Conservation (phyloP, 1,140 invertebrate species). For the Rhyzopertha dominica region DNA sequence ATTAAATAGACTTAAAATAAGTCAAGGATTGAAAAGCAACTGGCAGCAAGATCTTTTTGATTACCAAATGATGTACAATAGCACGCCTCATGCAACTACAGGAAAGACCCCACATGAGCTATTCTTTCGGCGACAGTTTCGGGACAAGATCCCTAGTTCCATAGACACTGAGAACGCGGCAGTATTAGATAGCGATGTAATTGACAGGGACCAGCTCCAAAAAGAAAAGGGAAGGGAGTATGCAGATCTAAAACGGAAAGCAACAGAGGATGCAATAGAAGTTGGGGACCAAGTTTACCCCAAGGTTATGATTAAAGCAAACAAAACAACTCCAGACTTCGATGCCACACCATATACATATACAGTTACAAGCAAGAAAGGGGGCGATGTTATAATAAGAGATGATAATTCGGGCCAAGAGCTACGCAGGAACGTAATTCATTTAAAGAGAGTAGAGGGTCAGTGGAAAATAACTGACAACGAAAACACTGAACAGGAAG, state of each 20-base stretch:
- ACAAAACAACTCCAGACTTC: slow-evolving; percentile 12
- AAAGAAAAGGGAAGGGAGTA: background rate
- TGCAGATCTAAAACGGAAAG: background rate
- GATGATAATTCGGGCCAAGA: slow-evolving; percentile 5
- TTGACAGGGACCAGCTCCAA: background rate
- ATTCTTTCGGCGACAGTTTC: slow-evolving; percentile 19
- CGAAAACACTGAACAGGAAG: too few relatives aligned
- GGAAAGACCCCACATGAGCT: slow-evolving; percentile 24
- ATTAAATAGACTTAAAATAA: slow-evolving; percentile 35
- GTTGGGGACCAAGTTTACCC: slow-evolving; percentile 4
- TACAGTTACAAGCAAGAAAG: slow-evolving; percentile 3
- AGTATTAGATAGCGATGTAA: background rate
- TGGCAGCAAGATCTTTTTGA: slow-evolving; percentile 25
- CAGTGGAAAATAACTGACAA: slow-evolving; percentile 12
- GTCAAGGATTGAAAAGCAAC: slow-evolving; percentile 23
- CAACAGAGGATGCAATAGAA: too few relatives aligned
- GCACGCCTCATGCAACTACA: slow-evolving; percentile 29
- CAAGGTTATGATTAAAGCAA: slow-evolving; percentile 11
- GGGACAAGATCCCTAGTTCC: slow-evolving; percentile 16
- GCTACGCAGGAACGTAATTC: slow-evolving; percentile 2
- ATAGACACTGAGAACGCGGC: background rate
- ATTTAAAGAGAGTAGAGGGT: slow-evolving; percentile 6
- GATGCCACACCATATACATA: slow-evolving; percentile 8
- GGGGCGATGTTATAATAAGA: slow-evolving; percentile 3
- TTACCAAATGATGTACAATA: slow-evolving; percentile 36